Evolutionary conservation across 2,888 invertebrate genomes (phyloP).

Genomic region (Synergus japonicus): DNA sequence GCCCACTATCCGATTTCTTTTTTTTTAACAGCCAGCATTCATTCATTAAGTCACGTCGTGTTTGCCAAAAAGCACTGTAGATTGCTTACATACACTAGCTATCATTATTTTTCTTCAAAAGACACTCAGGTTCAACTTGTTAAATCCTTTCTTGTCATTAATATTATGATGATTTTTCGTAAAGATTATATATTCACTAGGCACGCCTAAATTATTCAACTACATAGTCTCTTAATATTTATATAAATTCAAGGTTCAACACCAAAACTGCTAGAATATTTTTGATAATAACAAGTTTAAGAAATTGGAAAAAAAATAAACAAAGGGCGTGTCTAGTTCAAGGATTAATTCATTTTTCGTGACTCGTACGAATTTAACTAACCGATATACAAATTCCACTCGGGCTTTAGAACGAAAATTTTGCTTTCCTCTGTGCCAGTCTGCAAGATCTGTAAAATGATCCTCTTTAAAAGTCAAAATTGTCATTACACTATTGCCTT

Average conservation of each 20-base stretch:
- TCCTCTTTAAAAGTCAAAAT: background rate
- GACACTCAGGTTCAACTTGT: background rate
- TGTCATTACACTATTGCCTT: slow-evolving; percentile 43
- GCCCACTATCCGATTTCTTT: slow-evolving; percentile 53
- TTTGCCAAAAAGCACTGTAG: slow-evolving; percentile 69
- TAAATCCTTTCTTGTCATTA: slow-evolving; percentile 12
- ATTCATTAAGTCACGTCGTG: slow-evolving; percentile 68
- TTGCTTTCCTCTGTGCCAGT: slow-evolving; percentile 27
- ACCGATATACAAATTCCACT: background rate
- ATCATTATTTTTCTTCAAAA: slow-evolving; percentile 49
- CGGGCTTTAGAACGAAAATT: slow-evolving; percentile 32
- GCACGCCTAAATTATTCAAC: background rate
- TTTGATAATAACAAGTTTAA: background rate
- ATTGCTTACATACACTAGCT: slow-evolving; percentile 67
- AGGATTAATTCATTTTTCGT: background rate
- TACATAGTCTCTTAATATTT: no score
- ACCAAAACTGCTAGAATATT: background rate
- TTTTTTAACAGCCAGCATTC: slow-evolving; percentile 59
- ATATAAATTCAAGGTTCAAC: background rate
- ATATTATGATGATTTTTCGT: background rate
- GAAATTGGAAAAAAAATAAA: background rate
- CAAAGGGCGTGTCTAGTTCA: slow-evolving; percentile 4
- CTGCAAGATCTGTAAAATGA: background rate
- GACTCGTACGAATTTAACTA: slow-evolving; percentile 7
- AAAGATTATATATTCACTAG: background rate